A percentile compares a stretch with the other conserved stretches of the same genome.
Conservation (phyloP, 1,140 invertebrate species). For the Andrena cerasifolii region DNA sequence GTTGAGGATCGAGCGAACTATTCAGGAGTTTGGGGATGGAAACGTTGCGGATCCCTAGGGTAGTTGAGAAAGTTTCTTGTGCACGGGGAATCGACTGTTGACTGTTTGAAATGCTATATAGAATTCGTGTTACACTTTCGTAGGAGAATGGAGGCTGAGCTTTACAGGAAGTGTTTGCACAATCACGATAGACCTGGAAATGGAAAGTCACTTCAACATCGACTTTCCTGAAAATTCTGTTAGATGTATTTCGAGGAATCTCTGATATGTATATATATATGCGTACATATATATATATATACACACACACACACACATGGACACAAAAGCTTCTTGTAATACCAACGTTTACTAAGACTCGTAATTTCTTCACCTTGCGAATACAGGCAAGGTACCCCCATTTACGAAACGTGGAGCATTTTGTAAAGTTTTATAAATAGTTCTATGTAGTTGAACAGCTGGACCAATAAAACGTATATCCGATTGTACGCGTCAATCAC, state of each 20-base stretch:
- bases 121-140: slow-evolving; percentile 20
- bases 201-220: slow-evolving; percentile 38
- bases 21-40: background rate
- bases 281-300: background rate
- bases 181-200: slow-evolving; percentile 48
- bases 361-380: slow-evolving; percentile 61
- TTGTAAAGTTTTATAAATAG: slow-evolving; percentile 71
- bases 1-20: background rate
- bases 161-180: slow-evolving; percentile 43
- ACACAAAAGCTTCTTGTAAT: slow-evolving; percentile 51
- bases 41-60: background rate
- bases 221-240: slow-evolving; percentile 31
- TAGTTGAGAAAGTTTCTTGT: background rate
- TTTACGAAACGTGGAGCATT: slow-evolving; percentile 64
- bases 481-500: slow-evolving; percentile 58
- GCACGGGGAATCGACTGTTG: background rate
- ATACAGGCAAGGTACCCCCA: slow-evolving; percentile 55
- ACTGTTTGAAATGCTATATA: background rate
- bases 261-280: slow-evolving; percentile 43
- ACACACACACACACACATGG: background rate
- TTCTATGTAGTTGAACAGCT: slow-evolving; percentile 70
- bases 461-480: slow-evolving; percentile 70
- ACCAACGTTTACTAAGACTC: slow-evolving; percentile 47
- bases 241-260: slow-evolving; percentile 42
- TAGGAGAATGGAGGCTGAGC: slow-evolving; percentile 8